Evolutionary conservation across 2,888 invertebrate genomes (phyloP).

Genomic region (Helicoverpa assulta): DNA sequence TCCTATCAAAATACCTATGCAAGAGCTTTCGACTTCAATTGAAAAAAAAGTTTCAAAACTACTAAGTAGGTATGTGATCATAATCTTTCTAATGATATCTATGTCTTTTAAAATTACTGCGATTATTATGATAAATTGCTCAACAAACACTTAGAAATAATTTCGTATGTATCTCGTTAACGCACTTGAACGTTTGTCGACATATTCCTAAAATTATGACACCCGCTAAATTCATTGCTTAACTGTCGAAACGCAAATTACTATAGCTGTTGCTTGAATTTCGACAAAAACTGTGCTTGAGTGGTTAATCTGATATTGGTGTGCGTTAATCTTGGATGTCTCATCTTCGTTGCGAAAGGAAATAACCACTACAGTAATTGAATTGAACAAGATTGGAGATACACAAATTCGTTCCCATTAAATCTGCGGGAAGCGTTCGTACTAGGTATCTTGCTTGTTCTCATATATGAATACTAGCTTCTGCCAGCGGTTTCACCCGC

Average conservation of each 20-base stretch:
- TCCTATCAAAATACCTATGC: not conserved
- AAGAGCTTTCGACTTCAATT: not conserved
- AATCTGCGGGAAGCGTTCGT: not conserved
- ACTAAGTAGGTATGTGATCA: not conserved
- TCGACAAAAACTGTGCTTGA: slow-evolving; percentile 33
- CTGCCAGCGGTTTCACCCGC: too few relatives aligned
- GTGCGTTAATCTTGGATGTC: slow-evolving; percentile 24
- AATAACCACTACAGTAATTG: not conserved
- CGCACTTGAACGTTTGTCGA: not conserved
- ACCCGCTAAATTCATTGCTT: slow-evolving; percentile 17
- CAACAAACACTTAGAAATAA: not conserved
- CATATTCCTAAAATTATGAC: slow-evolving; percentile 21
- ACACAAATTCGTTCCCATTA: not conserved
- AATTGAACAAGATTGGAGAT: slow-evolving; percentile 1
- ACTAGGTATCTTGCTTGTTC: too few relatives aligned
- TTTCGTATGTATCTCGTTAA: slow-evolving; percentile 18
- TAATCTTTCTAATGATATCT: not conserved
- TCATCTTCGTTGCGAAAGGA: slow-evolving; percentile 25
- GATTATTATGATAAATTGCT: slow-evolving; percentile 14
- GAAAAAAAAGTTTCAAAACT: not conserved
- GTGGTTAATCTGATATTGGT: slow-evolving; percentile 16
- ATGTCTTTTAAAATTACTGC: slow-evolving; percentile 10
- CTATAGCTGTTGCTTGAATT: slow-evolving; percentile 17
- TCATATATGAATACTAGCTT: too few relatives aligned
- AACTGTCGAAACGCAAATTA: slow-evolving; percentile 26